These are phyloP conservation scores for Proteles cristata DNA, from an alignment of 2,113 vertebrate species.

Conservation along the genomic window DNA sequence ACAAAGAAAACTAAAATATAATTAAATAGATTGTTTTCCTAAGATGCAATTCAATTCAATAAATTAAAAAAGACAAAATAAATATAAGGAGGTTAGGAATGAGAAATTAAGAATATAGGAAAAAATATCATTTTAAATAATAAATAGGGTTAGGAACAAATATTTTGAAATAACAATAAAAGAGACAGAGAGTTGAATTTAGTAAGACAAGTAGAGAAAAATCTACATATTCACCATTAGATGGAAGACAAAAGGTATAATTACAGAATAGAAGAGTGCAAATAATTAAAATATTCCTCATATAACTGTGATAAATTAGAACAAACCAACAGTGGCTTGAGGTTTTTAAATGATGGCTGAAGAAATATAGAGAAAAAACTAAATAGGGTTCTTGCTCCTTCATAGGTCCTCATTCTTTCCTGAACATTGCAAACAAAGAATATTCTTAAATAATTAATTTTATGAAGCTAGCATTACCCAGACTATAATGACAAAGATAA, in stretches of 20 bases:
- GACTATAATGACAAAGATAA: background rate
- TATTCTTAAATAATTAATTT: background rate
- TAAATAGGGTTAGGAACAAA: background rate
- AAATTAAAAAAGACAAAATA: background rate
- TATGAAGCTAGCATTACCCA: background rate
- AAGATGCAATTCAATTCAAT: background rate
- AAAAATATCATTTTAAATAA: slow-evolving; percentile 5
- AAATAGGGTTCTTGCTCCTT: background rate
- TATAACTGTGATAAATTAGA: background rate
- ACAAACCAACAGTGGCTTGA: background rate
- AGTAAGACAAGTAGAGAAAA: background rate
- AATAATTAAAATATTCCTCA: background rate
- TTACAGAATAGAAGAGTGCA: background rate
- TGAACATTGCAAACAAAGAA: background rate
- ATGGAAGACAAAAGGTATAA: background rate
- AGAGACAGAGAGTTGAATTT: background rate
- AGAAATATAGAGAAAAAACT: background rate
- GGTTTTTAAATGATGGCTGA: background rate
- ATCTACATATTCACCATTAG: background rate
- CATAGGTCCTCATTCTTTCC: background rate
- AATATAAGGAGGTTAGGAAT: background rate
- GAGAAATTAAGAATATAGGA: background rate
- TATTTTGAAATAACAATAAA: background rate
- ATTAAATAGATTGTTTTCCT: background rate
- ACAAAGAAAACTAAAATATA: background rate